Evolutionary conservation across 2,113 vertebrate genomes (phyloP).

Genomic region (Paratilapia polleni): DNA sequence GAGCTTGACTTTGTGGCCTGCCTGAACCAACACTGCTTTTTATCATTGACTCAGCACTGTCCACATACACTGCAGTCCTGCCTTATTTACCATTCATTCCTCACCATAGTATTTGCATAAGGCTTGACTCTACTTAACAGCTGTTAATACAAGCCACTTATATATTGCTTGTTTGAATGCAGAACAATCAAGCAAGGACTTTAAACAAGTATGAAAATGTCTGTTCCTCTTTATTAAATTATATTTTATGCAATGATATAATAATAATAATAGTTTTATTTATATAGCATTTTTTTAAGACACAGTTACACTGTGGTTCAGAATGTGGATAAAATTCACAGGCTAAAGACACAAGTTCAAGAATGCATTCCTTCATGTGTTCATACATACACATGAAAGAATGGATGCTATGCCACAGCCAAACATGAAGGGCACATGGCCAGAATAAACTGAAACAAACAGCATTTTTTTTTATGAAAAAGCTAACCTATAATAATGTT

Average conservation of each 20-base stretch:
- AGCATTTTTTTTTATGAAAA: no score
- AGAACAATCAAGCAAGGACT: not conserved
- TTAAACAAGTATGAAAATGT: not conserved
- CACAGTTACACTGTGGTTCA: not conserved
- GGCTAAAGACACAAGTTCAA: not conserved
- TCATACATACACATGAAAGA: not conserved
- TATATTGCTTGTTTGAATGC: not conserved
- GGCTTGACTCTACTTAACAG: not conserved
- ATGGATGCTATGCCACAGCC: fast-evolving
- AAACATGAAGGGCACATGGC: not conserved
- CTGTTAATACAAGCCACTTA: not conserved
- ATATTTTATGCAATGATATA: not conserved
- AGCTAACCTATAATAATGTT: no score
- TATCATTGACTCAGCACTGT: not conserved
- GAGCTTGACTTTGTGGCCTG: not conserved
- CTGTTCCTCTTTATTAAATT: not conserved
- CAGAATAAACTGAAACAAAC: no score
- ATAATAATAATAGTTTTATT: not conserved
- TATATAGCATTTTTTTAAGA: not conserved
- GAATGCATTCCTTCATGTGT: fast-evolving
- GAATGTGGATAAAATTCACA: not conserved
- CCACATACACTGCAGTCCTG: not conserved
- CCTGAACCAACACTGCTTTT: not conserved
- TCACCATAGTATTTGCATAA: not conserved
- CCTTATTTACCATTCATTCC: not conserved